Evolutionary conservation across 2,113 vertebrate genomes (phyloP), one percentile per base, ranked within the genome.

Genomic region (Apaloderma vittatum): DNA sequence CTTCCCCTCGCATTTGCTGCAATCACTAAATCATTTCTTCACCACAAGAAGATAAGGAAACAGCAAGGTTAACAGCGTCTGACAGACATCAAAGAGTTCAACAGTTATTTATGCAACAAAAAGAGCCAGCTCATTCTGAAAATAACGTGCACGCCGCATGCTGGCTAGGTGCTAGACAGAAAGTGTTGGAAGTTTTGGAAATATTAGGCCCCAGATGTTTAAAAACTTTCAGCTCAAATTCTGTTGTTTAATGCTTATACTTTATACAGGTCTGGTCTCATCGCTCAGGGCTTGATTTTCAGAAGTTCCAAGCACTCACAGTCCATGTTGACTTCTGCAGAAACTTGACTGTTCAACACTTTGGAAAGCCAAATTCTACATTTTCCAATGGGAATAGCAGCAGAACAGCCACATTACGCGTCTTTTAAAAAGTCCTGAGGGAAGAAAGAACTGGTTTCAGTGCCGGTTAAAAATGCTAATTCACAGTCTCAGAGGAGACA

Each of bases 311-410:
- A 94, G 55, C 90, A 94, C 74, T 83, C 71, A 43, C 68, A 63
- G 51, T 51, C 86, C 17, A 3, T 40, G 65, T 3, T 82, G 94
- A 78, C 63, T 86, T 78, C 77, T 90, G 84, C 74, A 79, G 62
- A 75, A 85, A 82, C 65, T 48, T 32, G 61, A 58, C 87, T 84
- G 80, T 10, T 79, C 48, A 87, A 48, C 65, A 45, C 74, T 92
- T 83, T 78, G 91, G 66, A 72, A 97, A 96, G 80, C 61, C 73
- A 94, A 87, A 95, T 65, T 77, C 84, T 87, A n/a, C 58, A n/a
- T 57, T 93, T 90, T 57, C 73, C 75, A 54, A 71, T 8, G 86
- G 75, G 75, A 86, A 86, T 1, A 82, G 65, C 52, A 91, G 67
- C 86, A 90, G 49, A 88, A 80, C 58, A 86, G 91, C 58, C 32